A percentile compares a stretch with the other conserved stretches of the same genome.
These are phyloP conservation scores for Probosciger aterrimus DNA, from an alignment of 2,113 vertebrate species.

Conservation along the genomic window DNA sequence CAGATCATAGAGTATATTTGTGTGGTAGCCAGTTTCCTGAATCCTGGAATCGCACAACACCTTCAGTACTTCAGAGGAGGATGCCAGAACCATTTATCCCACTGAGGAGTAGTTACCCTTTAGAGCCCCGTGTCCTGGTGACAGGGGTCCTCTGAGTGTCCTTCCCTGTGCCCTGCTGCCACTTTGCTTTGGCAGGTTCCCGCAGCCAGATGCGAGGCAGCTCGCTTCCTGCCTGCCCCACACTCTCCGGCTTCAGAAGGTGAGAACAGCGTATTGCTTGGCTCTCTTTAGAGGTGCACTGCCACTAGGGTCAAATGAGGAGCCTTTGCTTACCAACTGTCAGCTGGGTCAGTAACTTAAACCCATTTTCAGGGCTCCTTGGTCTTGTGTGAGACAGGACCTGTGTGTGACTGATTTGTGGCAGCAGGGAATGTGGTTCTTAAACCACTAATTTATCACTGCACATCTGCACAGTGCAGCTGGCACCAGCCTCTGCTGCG, in stretches of 20 bases:
- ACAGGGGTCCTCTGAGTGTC: rapidly evolving
- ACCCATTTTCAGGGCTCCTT: background rate
- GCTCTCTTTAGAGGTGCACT: rapidly evolving
- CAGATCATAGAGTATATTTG: background rate
- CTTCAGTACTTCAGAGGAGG: background rate
- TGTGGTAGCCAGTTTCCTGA: background rate
- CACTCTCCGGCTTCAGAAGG: background rate
- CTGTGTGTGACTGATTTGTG: background rate
- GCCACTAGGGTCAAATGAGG: background rate
- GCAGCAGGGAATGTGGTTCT: background rate
- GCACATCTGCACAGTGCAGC: background rate
- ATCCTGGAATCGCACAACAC: background rate
- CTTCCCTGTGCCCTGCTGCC: background rate
- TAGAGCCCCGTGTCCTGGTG: background rate
- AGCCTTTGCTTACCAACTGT: background rate
- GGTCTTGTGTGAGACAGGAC: rapidly evolving
- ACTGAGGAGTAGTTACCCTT: rapidly evolving
- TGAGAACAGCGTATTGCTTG: rapidly evolving
- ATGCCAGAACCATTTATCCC: background rate
- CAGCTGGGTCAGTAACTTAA: background rate
- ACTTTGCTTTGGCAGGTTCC: background rate
- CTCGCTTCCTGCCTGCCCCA: rapidly evolving
- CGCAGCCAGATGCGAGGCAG: background rate
- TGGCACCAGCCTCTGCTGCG: background rate
- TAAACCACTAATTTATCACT: rapidly evolving